Base-by-base conservation (phyloP, 1,140 invertebrate genomes). In the Wiebesia pumilae region DNA sequence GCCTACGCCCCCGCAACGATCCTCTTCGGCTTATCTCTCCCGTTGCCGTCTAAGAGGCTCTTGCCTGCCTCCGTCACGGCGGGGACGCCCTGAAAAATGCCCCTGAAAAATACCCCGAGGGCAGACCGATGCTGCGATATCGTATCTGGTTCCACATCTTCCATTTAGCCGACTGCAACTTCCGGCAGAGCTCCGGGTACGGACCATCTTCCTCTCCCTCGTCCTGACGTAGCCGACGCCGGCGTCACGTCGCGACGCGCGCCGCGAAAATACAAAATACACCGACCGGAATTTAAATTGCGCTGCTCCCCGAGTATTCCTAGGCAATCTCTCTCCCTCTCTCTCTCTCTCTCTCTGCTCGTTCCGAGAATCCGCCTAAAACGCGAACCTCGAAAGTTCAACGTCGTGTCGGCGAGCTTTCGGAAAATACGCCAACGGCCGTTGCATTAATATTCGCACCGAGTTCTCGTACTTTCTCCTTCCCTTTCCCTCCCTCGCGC, bases 251-350 rank as follows among this genome's bases (percentile, higher is more conserved):
- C 71, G 71, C 71, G 38, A 75, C 9, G 38, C 71, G 21, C 38
- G 38, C 38, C 38, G 71, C 38, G 71, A 75, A 75, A 75, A 43
- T 75, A 43, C 51, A 54, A 9, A n/a, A n/a, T n/a, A n/a, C 69
- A 73, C 69, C 35, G 69, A 10, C 69, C 69, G 35, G 69, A 73
- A 73, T 73, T 73, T 73, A 40, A 73, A 73, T 73, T 40, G 35
- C 69, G 24, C 69, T 40, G 35, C 69, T 16, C 3, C 30, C 30
- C 30, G 4, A 33, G 69, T 75, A 75, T 43, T 75, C 69, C 69
- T 73, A 73, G 33, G 69, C 35, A 0, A 0, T 40, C 21, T 65
- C 27, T n/a, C 62, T 69, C 30, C 14, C 65, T 69, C 30, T 69
- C 65, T 69, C 30, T 69, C 30, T n/a, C 24, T 43, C 40, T 10